Evolutionary conservation across 2,888 invertebrate genomes (phyloP).

Genomic region (Drosophila kuntzei): DNA sequence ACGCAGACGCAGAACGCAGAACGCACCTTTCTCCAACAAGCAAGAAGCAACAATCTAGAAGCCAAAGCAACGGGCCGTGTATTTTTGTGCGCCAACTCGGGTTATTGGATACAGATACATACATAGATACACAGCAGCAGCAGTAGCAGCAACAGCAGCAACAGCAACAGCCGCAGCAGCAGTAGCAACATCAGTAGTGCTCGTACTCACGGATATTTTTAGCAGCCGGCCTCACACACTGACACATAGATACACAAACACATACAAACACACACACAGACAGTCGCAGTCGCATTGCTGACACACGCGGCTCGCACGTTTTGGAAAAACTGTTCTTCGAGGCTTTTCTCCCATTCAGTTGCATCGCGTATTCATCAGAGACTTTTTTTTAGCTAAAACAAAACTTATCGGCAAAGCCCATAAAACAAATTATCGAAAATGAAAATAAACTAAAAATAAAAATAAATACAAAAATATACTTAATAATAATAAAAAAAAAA

Average conservation of each 20-base stretch:
- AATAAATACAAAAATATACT: slow-evolving; percentile 21
- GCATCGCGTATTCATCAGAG: slow-evolving; percentile 49
- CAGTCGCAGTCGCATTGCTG: slow-evolving; percentile 46
- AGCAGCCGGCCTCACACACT: slow-evolving; percentile 70
- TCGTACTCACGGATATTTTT: slow-evolving; percentile 78
- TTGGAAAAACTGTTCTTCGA: slow-evolving; percentile 59
- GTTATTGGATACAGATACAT: slow-evolving; percentile 80
- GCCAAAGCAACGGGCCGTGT: slow-evolving; percentile 40
- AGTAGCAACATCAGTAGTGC: slow-evolving; percentile 28
- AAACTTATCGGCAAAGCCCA: slow-evolving; percentile 7
- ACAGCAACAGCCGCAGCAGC: slow-evolving; percentile 21
- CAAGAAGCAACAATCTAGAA: slow-evolving; percentile 14
- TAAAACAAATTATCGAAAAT: slow-evolving; percentile 7
- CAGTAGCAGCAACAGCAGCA: slow-evolving; percentile 21
- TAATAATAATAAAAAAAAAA: slow-evolving; percentile 31
- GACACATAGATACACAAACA: slow-evolving; percentile 13
- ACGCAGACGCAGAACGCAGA: slow-evolving; percentile 27
- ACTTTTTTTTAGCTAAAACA: slow-evolving; percentile 18
- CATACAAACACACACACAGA: slow-evolving; percentile 9
- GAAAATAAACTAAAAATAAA: slow-evolving; percentile 35
- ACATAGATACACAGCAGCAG: slow-evolving; percentile 58
- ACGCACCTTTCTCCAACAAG: slow-evolving; percentile 69
- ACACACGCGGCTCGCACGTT: slow-evolving; percentile 80
- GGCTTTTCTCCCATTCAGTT: slow-evolving; percentile 54
- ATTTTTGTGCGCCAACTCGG: slow-evolving; percentile 68